Conservation (phyloP, 2,113 vertebrate species). For the Myxocyprinus asiaticus region DNA sequence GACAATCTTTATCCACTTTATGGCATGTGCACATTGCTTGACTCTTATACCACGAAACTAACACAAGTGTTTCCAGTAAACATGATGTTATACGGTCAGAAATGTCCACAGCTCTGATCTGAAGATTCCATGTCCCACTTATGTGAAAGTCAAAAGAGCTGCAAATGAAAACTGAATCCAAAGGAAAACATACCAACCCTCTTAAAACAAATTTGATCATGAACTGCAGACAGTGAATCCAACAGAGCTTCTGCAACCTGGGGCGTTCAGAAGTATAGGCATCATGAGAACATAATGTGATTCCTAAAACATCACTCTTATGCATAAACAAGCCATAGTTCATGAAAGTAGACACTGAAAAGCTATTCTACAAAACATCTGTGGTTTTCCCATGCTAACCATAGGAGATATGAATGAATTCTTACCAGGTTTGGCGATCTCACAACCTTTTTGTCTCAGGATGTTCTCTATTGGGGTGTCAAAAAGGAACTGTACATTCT, state of each 20-base stretch:
- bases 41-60: conserved; percentile 55
- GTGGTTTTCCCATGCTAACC: not conserved
- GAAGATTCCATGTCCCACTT: conserved; percentile 58
- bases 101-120: conserved; percentile 61
- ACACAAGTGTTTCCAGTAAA: conserved; percentile 63
- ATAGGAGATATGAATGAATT: not conserved
- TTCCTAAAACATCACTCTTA: not conserved
- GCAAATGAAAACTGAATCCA: conserved; percentile 34
- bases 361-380: not conserved
- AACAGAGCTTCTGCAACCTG: conserved; percentile 11
- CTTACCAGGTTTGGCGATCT: conserved; percentile 81
- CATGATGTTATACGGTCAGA: conserved; percentile 62
- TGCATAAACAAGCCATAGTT: not conserved
- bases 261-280: not conserved
- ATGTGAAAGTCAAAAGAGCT: conserved; percentile 31
- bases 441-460: conserved; percentile 86
- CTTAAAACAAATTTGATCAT: conserved; percentile 26
- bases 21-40: conserved; percentile 52
- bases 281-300: not conserved
- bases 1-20: conserved; percentile 71
- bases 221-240: not conserved
- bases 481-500: conserved; percentile 88
- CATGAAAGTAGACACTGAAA: not conserved
- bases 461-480: conserved; percentile 85
- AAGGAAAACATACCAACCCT: conserved; percentile 21